Evolutionary conservation across 2,113 vertebrate species (phyloP).

Genomic region (Neofelis nebulosa): DNA sequence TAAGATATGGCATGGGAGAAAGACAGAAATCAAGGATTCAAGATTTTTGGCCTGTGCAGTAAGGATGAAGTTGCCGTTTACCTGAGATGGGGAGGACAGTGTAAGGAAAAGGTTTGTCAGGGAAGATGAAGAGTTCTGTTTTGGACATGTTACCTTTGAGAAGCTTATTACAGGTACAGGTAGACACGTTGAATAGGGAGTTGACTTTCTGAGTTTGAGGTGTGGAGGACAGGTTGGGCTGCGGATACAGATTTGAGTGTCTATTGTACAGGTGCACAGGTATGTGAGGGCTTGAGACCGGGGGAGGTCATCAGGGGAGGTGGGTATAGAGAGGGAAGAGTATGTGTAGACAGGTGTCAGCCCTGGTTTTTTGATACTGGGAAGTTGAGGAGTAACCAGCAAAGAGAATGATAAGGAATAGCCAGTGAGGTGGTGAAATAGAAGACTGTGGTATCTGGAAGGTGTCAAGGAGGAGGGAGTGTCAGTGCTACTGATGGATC

Average conservation of each 20-base stretch:
- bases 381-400: background rate
- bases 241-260: background rate
- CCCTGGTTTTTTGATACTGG: background rate
- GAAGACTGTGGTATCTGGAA: background rate
- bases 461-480: background rate
- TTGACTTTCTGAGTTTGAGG: background rate
- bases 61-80: background rate
- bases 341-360: background rate
- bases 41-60: background rate
- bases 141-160: background rate
- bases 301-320: background rate
- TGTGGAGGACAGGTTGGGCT: background rate
- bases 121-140: background rate
- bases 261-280: background rate
- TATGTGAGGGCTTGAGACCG: background rate
- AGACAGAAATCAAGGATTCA: background rate
- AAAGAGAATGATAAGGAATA: background rate
- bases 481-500: background rate
- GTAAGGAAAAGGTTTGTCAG: background rate
- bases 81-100: background rate
- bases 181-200: background rate
- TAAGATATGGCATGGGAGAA: background rate
- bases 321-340: background rate
- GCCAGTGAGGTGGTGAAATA: background rate
- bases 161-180: background rate